Evolutionary conservation across 1,140 invertebrate genomes (phyloP), one percentile per base, ranked within the genome.

Genomic region (Alviniconcha marisindica): DNA sequence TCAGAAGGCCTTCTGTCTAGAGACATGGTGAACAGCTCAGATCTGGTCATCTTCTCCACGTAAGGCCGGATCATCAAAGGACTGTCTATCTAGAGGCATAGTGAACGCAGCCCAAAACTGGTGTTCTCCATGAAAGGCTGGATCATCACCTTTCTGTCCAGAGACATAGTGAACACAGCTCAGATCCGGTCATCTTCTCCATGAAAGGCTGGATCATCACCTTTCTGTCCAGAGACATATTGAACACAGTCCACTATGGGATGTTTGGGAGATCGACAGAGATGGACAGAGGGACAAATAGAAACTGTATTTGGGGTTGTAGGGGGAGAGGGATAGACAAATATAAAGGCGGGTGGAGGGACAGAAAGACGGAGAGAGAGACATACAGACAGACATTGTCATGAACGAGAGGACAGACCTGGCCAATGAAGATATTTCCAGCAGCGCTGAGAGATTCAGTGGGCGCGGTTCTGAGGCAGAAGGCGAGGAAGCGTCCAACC

Each of bases 341-440:
- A n/a, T n/a, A n/a, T n/a, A n/a, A n/a, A n/a, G n/a, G n/a, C n/a
- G n/a, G n/a, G n/a, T n/a, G n/a, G n/a, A n/a, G 33, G 18, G 14
- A 44, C 71, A 74, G 36, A 74, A 7, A 63, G 60, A 63, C 60
- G 24, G 60, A 63, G 7, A 63, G 60, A 63, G 7, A 63, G 60
- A 42, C 31, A 36, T 7, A 73, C 69, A 36, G 21, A 73, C 24
- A 38, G 14, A 73, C 33, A 38, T 31, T 48, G 31, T 15, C 76
- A 77, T 33, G 31, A 5, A 73, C 69, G 18, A 3, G 10, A 14
- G 33, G 40, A 40, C 66, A 74, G 77, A 92, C 92, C 91, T 90
- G 89, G 40, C 92, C 92, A 54, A 93, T 87, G 80, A 93, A 93
- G 54, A 93, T 93, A 80, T 93, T 92, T 15, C 88, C 90, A 7